These are phyloP conservation scores for Drosophila lowei DNA, from an alignment of 1,140 invertebrate species.

Conservation along the genomic window DNA sequence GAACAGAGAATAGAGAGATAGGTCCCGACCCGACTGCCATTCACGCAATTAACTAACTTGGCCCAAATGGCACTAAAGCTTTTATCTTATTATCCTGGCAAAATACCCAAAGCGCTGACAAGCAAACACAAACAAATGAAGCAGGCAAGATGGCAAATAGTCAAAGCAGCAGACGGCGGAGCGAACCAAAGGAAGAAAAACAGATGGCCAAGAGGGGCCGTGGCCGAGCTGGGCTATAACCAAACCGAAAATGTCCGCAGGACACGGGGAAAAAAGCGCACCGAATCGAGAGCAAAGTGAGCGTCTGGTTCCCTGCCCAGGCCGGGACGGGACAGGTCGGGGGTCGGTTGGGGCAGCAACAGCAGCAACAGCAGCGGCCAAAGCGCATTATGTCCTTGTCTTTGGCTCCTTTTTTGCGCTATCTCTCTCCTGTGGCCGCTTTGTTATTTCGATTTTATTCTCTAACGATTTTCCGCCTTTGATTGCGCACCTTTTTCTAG, in stretches of 20 bases:
- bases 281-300: slow-evolving; percentile 20
- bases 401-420: slow-evolving; percentile 21
- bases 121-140: slow-evolving; percentile 68
- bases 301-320: too few relatives aligned
- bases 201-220: slow-evolving; percentile 29
- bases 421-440: slow-evolving; percentile 52
- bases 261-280: slow-evolving; percentile 34
- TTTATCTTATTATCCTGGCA: slow-evolving; percentile 73
- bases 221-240: too few relatives aligned
- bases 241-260: slow-evolving; percentile 40
- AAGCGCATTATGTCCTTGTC: slow-evolving; percentile 66
- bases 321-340: slow-evolving; percentile 11
- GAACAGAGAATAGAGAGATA: slow-evolving; percentile 12
- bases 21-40: slow-evolving; percentile 22
- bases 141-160: slow-evolving; percentile 62
- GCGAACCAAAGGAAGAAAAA: slow-evolving; percentile 28
- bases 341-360: slow-evolving; percentile 25
- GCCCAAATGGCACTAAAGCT: slow-evolving; percentile 71
- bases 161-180: slow-evolving; percentile 40
- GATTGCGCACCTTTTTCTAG: slow-evolving; percentile 66
- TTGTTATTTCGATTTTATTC: slow-evolving; percentile 77
- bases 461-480: slow-evolving; percentile 68
- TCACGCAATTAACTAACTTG: slow-evolving; percentile 73
- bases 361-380: slow-evolving; percentile 20
- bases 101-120: slow-evolving; percentile 60